phyloP scores from a whole-genome alignment of 1,140 invertebrate genomes.

The Adoxophyes honmai region DNA sequence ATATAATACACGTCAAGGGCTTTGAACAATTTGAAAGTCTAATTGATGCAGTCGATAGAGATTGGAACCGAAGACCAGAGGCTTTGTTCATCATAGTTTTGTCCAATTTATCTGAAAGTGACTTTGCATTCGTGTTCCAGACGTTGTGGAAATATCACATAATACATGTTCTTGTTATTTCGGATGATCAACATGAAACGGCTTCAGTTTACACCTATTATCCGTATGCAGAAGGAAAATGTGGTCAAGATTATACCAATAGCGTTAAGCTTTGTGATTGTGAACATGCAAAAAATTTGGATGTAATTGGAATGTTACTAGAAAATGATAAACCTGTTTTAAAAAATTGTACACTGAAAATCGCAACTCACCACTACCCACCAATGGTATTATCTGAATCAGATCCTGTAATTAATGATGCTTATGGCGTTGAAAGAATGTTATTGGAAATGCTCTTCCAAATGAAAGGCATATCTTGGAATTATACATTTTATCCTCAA shows the following conservation, averaged over 20 bases:
- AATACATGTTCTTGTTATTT: neutral
- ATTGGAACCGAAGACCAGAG: neutral
- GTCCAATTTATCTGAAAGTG: neutral
- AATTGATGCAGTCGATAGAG: neutral
- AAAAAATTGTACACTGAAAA: constrained; percentile 1
- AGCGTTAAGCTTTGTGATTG: constrained; percentile 10
- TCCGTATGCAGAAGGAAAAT: neutral
- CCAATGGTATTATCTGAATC: neutral
- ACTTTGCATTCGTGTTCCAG: neutral
- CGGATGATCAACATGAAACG: neutral
- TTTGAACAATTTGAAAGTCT: neutral
- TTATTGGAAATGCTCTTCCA: neutral
- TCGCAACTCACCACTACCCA: constrained; percentile 4
- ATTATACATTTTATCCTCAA: neutral
- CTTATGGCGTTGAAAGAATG: neutral
- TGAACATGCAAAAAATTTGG: neutral
- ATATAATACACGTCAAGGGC: neutral
- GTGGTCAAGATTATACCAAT: constrained; percentile 1
- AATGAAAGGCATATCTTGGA: neutral
- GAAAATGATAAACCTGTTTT: neutral
- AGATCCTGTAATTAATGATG: neutral
- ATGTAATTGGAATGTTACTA: neutral
- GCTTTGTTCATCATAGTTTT: neutral
- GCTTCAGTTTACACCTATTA: constrained; percentile 4
- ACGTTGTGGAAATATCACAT: constrained; percentile 1